phyloP scores from a whole-genome alignment of 2,888 invertebrate species.

The Fragum sueziense region DNA sequence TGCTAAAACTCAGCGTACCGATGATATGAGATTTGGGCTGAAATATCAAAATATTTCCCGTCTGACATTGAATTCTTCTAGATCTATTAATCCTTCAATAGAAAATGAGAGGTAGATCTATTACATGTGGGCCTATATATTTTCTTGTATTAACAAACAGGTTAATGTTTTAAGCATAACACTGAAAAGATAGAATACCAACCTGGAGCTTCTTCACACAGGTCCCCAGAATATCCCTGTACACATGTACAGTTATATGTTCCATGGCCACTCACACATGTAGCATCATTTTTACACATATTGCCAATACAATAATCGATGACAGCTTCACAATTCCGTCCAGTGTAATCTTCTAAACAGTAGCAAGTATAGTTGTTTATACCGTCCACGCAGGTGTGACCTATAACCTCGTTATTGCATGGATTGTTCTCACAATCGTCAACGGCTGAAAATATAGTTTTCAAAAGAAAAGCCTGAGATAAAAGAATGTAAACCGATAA shows the following conservation, averaged over 20 bases:
- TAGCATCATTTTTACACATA: not conserved
- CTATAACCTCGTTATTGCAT: not conserved
- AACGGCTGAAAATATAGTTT: slow-evolving; percentile 1
- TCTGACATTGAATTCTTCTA: too few species aligned
- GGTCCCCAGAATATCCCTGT: not conserved
- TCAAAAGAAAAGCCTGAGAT: not conserved
- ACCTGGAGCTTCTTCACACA: slow-evolving; percentile 6
- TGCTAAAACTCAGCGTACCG: not conserved
- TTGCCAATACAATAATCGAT: not conserved
- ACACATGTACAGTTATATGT: not conserved
- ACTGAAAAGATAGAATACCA: not conserved
- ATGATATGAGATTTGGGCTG: not conserved
- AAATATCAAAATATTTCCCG: too few species aligned
- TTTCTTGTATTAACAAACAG: too few species aligned
- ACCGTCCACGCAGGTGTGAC: slow-evolving; percentile 1
- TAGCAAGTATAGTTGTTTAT: not conserved
- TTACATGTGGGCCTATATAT: too few species aligned
- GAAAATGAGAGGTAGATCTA: too few species aligned
- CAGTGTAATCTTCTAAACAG: not conserved
- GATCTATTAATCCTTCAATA: too few species aligned
- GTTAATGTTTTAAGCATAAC: too few species aligned
- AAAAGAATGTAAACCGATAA: not conserved
- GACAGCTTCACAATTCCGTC: not conserved
- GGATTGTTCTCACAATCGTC: slow-evolving; percentile 8
- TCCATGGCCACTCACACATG: not conserved